These are phyloP conservation scores for Chaitophorus viminalis DNA, from an alignment of 2,888 invertebrate genomes.

Conservation along the genomic window DNA sequence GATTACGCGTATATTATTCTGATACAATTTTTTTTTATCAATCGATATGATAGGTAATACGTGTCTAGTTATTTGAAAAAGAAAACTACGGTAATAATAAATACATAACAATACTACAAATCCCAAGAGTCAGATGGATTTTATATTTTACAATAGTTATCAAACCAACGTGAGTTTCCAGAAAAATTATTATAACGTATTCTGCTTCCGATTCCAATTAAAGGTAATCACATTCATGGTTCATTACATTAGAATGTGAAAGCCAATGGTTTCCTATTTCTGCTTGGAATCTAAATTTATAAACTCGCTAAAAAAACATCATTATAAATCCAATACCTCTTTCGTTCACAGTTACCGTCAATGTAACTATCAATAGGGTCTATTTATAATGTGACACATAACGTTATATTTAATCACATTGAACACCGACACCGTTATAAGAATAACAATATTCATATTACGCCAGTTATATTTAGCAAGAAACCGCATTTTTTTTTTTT, in stretches of 20 bases:
- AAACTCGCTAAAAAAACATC: neutral
- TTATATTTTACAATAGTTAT: neutral
- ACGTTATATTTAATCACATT: neutral
- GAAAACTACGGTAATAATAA: no score
- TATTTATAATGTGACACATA: neutral
- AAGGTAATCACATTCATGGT: neutral
- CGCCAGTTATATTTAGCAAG: no score
- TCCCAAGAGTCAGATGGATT: no score
- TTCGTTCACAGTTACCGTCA: neutral
- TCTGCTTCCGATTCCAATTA: neutral
- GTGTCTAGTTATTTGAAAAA: no score
- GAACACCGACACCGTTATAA: neutral
- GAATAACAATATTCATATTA: neutral
- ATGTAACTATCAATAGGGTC: neutral
- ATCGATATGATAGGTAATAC: no score
- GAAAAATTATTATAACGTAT: neutral
- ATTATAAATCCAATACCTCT: neutral
- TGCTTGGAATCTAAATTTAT: neutral
- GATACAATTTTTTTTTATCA: no score
- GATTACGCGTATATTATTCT: neutral
- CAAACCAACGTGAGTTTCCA: neutral
- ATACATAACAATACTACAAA: no score
- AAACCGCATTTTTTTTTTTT: no score
- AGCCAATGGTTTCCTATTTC: neutral
- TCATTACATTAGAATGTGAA: neutral